Percentiles rank a stretch among this genome's conserved stretches.
Evolutionary conservation across 2,113 vertebrate species (phyloP).

Genomic region (Actenoides hombroni): DNA sequence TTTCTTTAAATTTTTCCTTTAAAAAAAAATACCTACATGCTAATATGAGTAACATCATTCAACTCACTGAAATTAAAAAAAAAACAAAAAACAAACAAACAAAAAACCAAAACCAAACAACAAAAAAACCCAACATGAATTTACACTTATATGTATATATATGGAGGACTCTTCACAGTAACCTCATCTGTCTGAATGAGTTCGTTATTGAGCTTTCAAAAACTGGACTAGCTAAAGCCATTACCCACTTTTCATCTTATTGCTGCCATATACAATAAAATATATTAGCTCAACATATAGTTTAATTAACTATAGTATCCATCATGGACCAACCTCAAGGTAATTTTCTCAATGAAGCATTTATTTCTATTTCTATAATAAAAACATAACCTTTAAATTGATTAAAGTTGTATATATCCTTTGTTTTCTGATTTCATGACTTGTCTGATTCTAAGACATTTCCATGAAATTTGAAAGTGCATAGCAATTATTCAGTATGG

Average conservation of each 20-base stretch:
- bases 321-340: neutral
- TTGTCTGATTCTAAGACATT: neutral
- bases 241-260: neutral
- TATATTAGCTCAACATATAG: neutral
- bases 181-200: neutral
- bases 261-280: neutral
- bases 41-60: neutral
- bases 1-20: neutral
- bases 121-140: neutral
- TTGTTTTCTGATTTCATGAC: neutral
- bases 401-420: neutral
- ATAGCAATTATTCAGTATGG: neutral
- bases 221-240: neutral
- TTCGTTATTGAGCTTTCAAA: neutral
- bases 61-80: neutral
- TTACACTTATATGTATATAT: neutral
- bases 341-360: neutral
- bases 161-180: neutral
- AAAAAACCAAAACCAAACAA: no score
- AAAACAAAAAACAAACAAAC: no score
- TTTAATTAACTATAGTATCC: neutral
- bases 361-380: neutral
- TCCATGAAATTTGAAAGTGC: neutral
- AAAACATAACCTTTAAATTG: neutral
- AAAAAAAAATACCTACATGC: neutral